Conservation (phyloP, 64 coral and sea anemone species). For the Stichodactyla mertensii region DNA sequence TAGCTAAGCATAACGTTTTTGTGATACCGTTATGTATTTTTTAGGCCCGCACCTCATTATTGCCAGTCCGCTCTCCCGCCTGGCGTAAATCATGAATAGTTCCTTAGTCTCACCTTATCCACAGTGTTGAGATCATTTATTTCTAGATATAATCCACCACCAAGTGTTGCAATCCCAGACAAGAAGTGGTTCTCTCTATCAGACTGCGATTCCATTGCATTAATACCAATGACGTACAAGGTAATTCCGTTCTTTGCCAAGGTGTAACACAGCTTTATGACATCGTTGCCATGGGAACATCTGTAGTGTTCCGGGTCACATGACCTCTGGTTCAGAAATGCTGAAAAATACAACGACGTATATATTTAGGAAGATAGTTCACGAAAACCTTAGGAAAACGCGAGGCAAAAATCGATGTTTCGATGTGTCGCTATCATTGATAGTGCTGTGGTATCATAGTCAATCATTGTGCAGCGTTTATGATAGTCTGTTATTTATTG, state of each 20-base stretch:
- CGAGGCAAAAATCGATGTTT: too few species aligned
- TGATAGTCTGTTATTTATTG: too few species aligned
- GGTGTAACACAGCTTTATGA: background rate
- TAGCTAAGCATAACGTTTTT: too few species aligned
- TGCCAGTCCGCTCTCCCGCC: too few species aligned
- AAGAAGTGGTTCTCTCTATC: background rate
- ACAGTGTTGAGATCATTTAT: background rate
- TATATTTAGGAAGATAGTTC: background rate
- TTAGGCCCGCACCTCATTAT: too few species aligned
- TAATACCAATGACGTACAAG: constrained; percentile 4
- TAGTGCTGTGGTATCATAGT: too few species aligned
- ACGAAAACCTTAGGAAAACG: too few species aligned
- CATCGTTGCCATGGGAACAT: constrained; percentile 5
- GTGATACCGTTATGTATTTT: too few species aligned
- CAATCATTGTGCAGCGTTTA: too few species aligned
- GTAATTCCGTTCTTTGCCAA: background rate
- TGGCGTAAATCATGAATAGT: background rate
- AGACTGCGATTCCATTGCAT: background rate
- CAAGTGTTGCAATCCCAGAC: background rate
- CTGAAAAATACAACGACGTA: background rate
- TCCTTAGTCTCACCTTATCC: background rate
- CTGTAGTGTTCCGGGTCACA: background rate
- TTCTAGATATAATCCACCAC: background rate
- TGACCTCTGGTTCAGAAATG: background rate
- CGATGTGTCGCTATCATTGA: too few species aligned